Percentiles rank a stretch among this genome's conserved stretches.
Conservation (phyloP, 2,113 vertebrate species). For the Pontoporia blainvillei region DNA sequence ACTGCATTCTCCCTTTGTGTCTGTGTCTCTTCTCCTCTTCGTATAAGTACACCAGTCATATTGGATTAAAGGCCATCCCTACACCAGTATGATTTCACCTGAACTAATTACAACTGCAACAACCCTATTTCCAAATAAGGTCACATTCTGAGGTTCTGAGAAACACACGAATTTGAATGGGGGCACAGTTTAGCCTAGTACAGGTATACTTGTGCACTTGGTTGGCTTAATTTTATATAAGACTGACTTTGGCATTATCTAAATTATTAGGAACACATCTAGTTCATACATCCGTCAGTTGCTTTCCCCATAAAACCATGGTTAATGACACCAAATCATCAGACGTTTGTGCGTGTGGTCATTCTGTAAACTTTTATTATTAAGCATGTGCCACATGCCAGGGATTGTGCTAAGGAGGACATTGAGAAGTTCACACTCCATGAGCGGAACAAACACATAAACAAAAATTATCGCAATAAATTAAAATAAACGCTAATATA, state of each 20-base stretch:
- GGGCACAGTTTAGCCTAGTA: neutral
- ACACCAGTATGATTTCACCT: neutral
- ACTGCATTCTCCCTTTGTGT: rapidly evolving
- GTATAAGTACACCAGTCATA: too few relatives aligned
- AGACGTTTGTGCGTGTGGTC: rapidly evolving
- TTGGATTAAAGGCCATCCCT: neutral
- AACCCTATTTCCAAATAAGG: neutral
- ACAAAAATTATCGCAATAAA: too few relatives aligned
- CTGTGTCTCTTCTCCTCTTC: neutral
- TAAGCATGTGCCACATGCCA: too few relatives aligned
- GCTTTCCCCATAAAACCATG: neutral
- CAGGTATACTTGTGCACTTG: neutral
- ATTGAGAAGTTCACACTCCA: neutral
- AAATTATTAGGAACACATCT: neutral
- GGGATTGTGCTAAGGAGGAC: neutral
- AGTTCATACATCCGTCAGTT: neutral
- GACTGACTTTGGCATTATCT: neutral
- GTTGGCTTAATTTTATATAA: neutral
- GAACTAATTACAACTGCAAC: neutral
- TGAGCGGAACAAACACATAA: neutral
- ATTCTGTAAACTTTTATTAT: neutral
- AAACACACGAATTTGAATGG: neutral
- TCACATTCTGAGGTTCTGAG: neutral
- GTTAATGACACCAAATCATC: neutral
- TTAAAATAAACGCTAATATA: neutral